Evolutionary conservation across 2,797 vertebrate genomes (phyloP), one percentile per base, ranked within the genome.

Genomic region (Crypturellus tataupa): DNA sequence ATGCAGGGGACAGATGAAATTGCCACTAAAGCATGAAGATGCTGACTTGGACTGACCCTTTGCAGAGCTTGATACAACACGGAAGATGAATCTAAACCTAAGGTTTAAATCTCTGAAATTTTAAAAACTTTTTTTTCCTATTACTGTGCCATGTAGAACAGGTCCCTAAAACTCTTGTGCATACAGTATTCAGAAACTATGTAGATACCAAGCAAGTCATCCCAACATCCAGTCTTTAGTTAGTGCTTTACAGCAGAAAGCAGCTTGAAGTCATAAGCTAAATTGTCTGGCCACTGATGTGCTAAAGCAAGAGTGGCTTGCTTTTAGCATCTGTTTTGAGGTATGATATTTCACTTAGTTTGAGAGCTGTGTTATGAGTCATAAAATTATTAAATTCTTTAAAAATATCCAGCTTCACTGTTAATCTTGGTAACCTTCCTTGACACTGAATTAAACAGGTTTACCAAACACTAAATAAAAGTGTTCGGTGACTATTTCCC

Each of bases 351-450:
- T 93, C n/a, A 68, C 16, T 70, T 24, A 71, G 25, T 29, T 85
- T 89, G 70, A 35, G 37, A 90, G 14, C 76, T 72, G 5, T 70
- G 21, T 55, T 89, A 68, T 39, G 59, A 23, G 23, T 65, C 72
- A 53, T 78, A 89, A 87, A 91, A 91, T 76, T 75, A 72, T 59
- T 95, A 46, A 87, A 44, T 37, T 42, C 16, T 68, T 87, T 85
- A 63, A 80, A 90, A 85, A 29, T 65, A 44, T 65, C 18, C 35
- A 71, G 58, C 31, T 68, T 42, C 12, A 79, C 35, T 79, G 63
- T 83, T 89, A 71, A 40, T 85, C 46, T 59, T 80, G 14, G 33
- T 87, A 89, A 63, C 39, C 20, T 72, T 63, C 73, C 59, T 44
- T 76, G 39, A 78, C 46, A 76, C 80, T 44, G 24, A 90, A 78